A percentile compares a stretch with the other conserved stretches of the same genome.
Conservation (phyloP, 2,113 vertebrate species). For the Megaleporinus macrocephalus region DNA sequence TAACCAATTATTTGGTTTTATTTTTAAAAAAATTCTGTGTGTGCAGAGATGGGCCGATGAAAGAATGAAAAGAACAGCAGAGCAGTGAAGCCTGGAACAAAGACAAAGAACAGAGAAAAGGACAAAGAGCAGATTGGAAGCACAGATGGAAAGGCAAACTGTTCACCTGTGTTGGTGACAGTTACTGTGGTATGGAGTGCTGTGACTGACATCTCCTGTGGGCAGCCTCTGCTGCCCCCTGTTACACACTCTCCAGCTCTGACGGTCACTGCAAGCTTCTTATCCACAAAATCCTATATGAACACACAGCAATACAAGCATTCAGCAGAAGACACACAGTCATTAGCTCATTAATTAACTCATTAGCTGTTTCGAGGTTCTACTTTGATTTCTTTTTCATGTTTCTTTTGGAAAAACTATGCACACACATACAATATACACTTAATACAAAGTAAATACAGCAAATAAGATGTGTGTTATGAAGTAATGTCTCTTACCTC, state of each 20-base stretch:
- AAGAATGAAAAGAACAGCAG: too few species aligned
- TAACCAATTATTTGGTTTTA: too few species aligned
- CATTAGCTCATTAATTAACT: too few species aligned
- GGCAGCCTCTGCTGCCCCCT: conserved; percentile 70
- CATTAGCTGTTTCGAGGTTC: too few species aligned
- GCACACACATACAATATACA: too few species aligned
- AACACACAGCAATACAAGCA: not conserved
- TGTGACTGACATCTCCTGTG: conserved; percentile 75
- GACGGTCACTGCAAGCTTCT: conserved; percentile 75
- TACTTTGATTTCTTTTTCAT: too few species aligned
- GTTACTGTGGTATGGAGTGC: conserved; percentile 71
- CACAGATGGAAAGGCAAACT: too few species aligned
- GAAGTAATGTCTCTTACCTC: conserved; percentile 77
- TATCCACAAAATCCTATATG: conserved; percentile 83
- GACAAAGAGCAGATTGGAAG: not conserved
- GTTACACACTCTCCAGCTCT: conserved; percentile 71
- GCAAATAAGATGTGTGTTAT: too few species aligned
- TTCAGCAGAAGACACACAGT: not conserved
- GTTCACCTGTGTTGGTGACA: conserved; percentile 82
- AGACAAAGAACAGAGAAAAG: not conserved
- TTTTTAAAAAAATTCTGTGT: too few species aligned
- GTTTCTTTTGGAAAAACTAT: too few species aligned
- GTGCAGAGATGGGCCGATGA: not conserved
- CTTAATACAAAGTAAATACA: too few species aligned
- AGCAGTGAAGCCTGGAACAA: too few species aligned